Conservation (phyloP, 2,888 invertebrate genomes). For the Limnephilus marmoratus region DNA sequence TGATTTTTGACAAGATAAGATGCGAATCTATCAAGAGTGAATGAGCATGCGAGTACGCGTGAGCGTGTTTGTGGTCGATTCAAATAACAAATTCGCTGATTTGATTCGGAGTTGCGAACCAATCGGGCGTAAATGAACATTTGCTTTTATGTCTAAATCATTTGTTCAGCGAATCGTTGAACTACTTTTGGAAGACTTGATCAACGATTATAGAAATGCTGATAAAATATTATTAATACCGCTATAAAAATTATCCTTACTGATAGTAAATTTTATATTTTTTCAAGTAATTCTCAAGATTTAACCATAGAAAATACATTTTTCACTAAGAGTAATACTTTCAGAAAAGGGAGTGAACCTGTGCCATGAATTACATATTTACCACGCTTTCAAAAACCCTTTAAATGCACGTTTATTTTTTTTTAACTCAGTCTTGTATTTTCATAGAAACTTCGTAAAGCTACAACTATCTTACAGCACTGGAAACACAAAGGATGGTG, state of each 20-base stretch:
- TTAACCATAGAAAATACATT: too few species aligned
- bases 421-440: too few species aligned
- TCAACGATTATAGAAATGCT: not conserved
- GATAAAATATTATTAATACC: not conserved
- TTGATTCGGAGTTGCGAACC: not conserved
- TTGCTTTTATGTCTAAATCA: not conserved
- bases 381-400: too few species aligned
- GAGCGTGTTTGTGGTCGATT: not conserved
- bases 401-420: too few species aligned
- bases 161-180: not conserved
- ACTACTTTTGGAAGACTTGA: not conserved
- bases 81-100: not conserved
- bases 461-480: too few species aligned
- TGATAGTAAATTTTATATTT: not conserved
- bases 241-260: not conserved
- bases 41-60: not conserved
- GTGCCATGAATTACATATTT: too few species aligned
- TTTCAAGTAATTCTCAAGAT: too few species aligned
- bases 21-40: slow-evolving; percentile 3
- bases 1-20: slow-evolving; percentile 26
- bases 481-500: too few species aligned
- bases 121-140: not conserved
- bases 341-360: too few species aligned
- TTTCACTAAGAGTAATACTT: too few species aligned
- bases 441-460: too few species aligned